Base-by-base conservation (phyloP, 92 coral and sea anemone species). In the Umimayanthus chanpuru region DNA sequence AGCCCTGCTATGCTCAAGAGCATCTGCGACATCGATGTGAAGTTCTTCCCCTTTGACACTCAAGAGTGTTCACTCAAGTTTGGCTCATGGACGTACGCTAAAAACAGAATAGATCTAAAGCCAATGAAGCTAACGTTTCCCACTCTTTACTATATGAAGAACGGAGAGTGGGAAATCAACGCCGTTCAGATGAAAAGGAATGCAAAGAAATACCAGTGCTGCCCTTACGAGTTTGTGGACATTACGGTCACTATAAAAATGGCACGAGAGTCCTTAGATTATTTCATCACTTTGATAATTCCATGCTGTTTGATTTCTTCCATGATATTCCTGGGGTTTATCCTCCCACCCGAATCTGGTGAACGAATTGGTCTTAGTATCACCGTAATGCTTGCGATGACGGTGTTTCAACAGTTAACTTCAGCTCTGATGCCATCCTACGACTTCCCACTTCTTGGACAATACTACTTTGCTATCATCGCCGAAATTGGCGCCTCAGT, bases 261-360 rank as follows among this genome's bases (percentile, higher is more conserved):
- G 92, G 93, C 82, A 7, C 90, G 99, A 7, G 91, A 94, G 23
- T 93, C 92, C 3, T 30, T 90, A 86, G 99, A 96, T 50, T 96
- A 96, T 80, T 86, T 96, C 77, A 94, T 96, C 75, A 96, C 94
- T 36, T 73, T 95, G 64, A 96, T 96, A 18, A 92, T 96, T 9
- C 99, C 99, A 2, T 96, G 99, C 88, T 94, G 96, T n/a, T 73
- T 96, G 90, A 96, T 95, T 8, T 96, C 99, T 0, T 95, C 97
- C 23, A 96, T 96, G 99, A 96, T 94, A 9, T 96, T 96, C 65
- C 93, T 96, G 23, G 99, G 99, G 0, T 96, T 96, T 61, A 90
- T 96, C 15, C 86, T 96, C 4, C 99, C 99, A 3, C 99, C 99
- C 0, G 98, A 96, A 61, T 93, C 98, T 16, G 99, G 99, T 5